Evolutionary conservation across 2,113 vertebrate species (phyloP).

Genomic region (Aegotheles bennettii): DNA sequence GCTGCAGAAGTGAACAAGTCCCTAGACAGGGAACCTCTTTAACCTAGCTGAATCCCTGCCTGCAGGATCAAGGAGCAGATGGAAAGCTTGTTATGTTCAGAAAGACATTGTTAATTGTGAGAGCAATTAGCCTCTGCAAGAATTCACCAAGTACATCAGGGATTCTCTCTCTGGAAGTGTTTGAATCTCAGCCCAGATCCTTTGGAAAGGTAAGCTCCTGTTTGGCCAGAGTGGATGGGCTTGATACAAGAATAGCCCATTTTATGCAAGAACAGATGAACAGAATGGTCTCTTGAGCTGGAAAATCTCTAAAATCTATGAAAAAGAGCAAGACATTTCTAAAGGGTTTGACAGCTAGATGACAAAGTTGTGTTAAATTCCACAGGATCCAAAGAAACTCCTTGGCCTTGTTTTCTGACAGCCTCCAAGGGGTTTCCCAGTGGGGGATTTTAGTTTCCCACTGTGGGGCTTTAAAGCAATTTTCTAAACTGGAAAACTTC

Average conservation of each 20-base stretch:
- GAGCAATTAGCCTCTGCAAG: not conserved
- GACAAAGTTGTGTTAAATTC: constrained; percentile 44
- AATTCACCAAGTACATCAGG: not conserved
- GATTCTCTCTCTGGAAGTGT: not conserved
- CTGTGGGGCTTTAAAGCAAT: not conserved
- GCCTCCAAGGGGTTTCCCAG: constrained; percentile 23
- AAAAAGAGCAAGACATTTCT: constrained; percentile 24
- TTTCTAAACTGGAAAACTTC: not conserved
- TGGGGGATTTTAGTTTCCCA: not conserved
- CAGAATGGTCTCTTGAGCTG: constrained; percentile 32
- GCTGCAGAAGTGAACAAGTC: not conserved
- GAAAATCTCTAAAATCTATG: constrained; percentile 34
- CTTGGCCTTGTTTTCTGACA: not conserved
- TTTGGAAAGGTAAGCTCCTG: not conserved
- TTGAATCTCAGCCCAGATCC: not conserved
- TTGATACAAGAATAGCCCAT: not conserved
- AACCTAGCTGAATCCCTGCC: not conserved
- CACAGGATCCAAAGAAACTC: constrained; percentile 1
- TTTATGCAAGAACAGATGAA: constrained; percentile 2
- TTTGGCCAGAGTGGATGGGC: not conserved
- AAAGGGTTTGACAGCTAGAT: constrained; percentile 38
- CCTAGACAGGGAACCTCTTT: not conserved
- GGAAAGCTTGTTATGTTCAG: not conserved
- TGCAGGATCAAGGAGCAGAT: not conserved
- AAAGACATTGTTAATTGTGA: not conserved